Percentiles rank a stretch among this genome's conserved stretches.
These are phyloP conservation scores for Pseudomyrmex flavicornis DNA, from an alignment of 1,140 invertebrate genomes.

Conservation along the genomic window DNA sequence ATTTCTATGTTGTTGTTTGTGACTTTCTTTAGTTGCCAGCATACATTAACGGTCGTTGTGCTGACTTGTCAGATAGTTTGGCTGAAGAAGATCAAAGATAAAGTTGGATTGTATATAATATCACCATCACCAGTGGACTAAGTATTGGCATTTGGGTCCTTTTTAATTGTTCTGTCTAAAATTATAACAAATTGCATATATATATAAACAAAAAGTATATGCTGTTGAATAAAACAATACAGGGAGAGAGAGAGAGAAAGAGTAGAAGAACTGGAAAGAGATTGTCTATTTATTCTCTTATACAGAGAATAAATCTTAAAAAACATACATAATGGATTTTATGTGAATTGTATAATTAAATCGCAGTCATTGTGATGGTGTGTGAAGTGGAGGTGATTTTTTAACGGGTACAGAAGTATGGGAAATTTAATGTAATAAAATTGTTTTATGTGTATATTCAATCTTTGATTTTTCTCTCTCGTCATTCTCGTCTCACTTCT, in stretches of 20 bases:
- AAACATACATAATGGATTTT: neutral
- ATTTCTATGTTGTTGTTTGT: no score
- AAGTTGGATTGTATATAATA: no score
- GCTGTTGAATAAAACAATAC: neutral
- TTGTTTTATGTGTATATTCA: conserved; percentile 4
- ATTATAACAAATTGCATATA: neutral
- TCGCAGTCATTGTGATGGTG: neutral
- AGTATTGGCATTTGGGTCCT: neutral
- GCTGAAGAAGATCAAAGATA: no score
- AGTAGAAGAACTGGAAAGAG: neutral
- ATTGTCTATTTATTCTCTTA: neutral
- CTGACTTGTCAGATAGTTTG: no score
- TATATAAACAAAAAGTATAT: conserved; percentile 8
- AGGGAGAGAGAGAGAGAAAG: neutral
- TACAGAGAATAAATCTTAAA: neutral
- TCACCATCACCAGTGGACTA: no score
- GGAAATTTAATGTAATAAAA: conserved; percentile 8
- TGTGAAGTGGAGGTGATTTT: neutral
- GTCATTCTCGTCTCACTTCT: neutral
- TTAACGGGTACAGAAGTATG: neutral
- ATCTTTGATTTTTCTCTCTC: neutral
- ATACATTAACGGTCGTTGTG: no score
- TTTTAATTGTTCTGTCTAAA: neutral
- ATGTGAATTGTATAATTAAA: neutral
- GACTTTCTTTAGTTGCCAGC: no score